Evolutionary conservation across 1,140 invertebrate genomes (phyloP).

Genomic region (Subanguina moxae): DNA sequence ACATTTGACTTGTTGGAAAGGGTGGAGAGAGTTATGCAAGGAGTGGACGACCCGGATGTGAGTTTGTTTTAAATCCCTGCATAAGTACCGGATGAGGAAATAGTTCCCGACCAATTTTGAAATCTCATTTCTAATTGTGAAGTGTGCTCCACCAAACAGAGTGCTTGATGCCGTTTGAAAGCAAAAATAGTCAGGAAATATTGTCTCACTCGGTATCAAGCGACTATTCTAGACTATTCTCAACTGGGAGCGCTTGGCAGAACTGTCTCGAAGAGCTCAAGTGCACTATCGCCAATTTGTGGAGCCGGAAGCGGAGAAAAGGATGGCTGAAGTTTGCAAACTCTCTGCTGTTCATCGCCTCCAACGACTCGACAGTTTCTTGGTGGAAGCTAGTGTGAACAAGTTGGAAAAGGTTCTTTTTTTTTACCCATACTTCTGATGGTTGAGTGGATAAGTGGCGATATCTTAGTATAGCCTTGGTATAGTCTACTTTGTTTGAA

Average conservation of each 20-base stretch:
- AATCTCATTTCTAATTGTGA: no score
- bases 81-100: no score
- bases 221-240: slow-evolving; percentile 21
- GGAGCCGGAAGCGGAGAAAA: slow-evolving; percentile 54
- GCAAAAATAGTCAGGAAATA: no score
- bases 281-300: slow-evolving; percentile 48
- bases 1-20: slow-evolving; percentile 42
- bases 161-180: no score
- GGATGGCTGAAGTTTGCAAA: slow-evolving; percentile 55
- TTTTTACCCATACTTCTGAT: no score
- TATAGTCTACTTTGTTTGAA: no score
- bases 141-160: no score
- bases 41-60: slow-evolving; percentile 36
- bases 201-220: no score
- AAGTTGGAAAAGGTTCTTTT: slow-evolving; percentile 1
- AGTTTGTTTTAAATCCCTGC: slow-evolving; percentile 20
- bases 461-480: no score
- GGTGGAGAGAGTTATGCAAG: slow-evolving; percentile 43
- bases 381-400: slow-evolving; percentile 2
- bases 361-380: slow-evolving; percentile 47
- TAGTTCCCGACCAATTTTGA: no score
- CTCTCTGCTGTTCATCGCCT: slow-evolving; percentile 55
- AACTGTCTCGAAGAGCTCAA: slow-evolving; percentile 47
- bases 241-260: slow-evolving; percentile 46
- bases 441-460: no score